Evolutionary conservation across 2,888 invertebrate species (phyloP).

Genomic region (Ectropis crepuscularia): DNA sequence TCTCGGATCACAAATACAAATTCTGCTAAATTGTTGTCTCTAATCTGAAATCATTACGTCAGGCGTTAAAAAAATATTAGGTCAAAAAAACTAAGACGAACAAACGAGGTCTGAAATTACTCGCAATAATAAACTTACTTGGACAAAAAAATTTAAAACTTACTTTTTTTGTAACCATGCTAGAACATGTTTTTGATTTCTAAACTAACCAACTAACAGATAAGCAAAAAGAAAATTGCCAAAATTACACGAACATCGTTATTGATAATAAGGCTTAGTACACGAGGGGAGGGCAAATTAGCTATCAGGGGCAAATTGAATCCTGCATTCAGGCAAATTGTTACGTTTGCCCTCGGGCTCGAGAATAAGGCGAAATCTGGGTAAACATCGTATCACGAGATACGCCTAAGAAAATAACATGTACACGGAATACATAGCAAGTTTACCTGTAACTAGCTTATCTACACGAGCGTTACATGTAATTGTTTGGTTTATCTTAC

Average conservation of each 20-base stretch:
- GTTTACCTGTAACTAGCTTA: slow-evolving; percentile 24
- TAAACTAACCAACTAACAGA: background rate
- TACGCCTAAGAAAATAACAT: slow-evolving; percentile 30
- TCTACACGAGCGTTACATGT: slow-evolving; percentile 16
- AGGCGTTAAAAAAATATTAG: too few relatives aligned
- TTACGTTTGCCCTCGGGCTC: slow-evolving; percentile 56
- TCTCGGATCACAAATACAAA: too few relatives aligned
- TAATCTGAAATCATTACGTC: too few relatives aligned
- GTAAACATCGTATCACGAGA: slow-evolving; percentile 31
- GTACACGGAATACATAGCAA: slow-evolving; percentile 12
- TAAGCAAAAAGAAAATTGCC: slow-evolving; percentile 13
- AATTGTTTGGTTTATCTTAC: slow-evolving; percentile 24
- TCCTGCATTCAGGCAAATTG: slow-evolving; percentile 71
- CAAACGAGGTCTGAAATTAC: too few relatives aligned
- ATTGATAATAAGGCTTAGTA: slow-evolving; percentile 50
- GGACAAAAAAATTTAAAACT: too few relatives aligned
- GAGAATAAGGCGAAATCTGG: slow-evolving; percentile 52
- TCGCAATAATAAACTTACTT: too few relatives aligned
- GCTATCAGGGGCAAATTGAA: slow-evolving; percentile 78
- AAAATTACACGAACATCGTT: slow-evolving; percentile 27
- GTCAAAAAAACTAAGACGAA: too few relatives aligned
- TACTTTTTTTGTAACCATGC: too few relatives aligned
- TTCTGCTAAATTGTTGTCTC: too few relatives aligned
- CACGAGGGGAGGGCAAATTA: slow-evolving; percentile 75
- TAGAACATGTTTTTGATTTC: background rate